phyloP scores from a whole-genome alignment of 2,888 invertebrate genomes.

The Eugnorisma glareosa region DNA sequence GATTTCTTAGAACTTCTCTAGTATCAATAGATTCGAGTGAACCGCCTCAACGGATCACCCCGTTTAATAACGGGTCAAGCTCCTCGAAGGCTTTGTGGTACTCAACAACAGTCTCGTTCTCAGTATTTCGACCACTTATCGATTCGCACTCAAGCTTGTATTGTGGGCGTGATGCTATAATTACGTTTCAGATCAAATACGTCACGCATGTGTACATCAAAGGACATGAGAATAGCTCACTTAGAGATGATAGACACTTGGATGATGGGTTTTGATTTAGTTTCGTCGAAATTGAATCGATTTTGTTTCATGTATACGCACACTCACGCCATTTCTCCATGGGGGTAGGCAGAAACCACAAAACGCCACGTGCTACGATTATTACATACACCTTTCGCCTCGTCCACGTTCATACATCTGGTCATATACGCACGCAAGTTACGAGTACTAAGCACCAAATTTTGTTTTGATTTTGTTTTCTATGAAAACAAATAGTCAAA shows the following conservation, averaged over 20 bases:
- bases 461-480: no score
- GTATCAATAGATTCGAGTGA: not conserved
- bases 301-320: no score
- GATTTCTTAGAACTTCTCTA: not conserved
- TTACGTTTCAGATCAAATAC: constrained; percentile 27
- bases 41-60: not conserved
- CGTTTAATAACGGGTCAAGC: constrained; percentile 28
- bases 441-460: no score
- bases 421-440: no score
- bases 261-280: not conserved
- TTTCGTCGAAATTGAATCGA: not conserved
- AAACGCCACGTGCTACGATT: no score
- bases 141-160: constrained; percentile 36
- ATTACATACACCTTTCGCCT: no score
- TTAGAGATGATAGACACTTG: not conserved
- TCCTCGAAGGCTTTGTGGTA: constrained; percentile 31
- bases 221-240: not conserved
- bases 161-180: constrained; percentile 18
- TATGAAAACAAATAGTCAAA: not conserved
- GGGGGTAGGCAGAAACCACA: no score
- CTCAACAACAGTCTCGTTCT: constrained; percentile 1
- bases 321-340: no score
- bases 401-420: no score
- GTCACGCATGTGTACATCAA: not conserved
- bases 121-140: constrained; percentile 39